Conservation (phyloP, 2,797 vertebrate genomes). For the Poecilia wingei region DNA sequence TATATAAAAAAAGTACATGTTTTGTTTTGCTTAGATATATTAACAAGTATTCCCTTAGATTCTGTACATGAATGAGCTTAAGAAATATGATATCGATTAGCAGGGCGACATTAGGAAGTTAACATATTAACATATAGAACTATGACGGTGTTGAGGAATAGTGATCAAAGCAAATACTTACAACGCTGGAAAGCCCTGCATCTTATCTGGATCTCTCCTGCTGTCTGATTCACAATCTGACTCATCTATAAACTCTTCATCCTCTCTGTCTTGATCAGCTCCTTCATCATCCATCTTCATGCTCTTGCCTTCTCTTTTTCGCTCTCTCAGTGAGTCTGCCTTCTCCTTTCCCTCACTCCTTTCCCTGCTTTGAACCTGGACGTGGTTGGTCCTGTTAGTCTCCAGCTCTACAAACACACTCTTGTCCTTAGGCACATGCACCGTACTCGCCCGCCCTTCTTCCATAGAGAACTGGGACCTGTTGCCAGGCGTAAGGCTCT, state of each 20-base stretch:
- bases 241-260: conserved; percentile 81
- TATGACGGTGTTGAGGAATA: conserved; percentile 38
- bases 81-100: conserved; percentile 47
- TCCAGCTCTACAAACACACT: conserved; percentile 73
- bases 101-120: conserved; percentile 40
- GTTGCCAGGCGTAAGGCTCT: conserved; percentile 40
- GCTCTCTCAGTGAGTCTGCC: conserved; percentile 37
- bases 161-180: conserved; percentile 78
- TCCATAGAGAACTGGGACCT: conserved; percentile 55
- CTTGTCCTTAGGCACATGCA: conserved; percentile 75
- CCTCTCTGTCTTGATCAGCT: conserved; percentile 51
- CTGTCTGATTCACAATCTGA: conserved; percentile 78
- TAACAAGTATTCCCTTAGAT: conserved; percentile 66
- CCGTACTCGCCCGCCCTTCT: conserved; percentile 63
- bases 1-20: conserved; percentile 64
- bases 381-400: conserved; percentile 73
- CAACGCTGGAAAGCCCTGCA: conserved; percentile 78
- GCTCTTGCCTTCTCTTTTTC: conserved; percentile 54
- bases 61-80: conserved; percentile 55
- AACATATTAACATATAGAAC: conserved; percentile 34
- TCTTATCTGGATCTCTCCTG: conserved; percentile 73
- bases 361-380: conserved; percentile 78
- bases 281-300: conserved; percentile 55
- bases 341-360: conserved; percentile 62
- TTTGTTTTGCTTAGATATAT: conserved; percentile 35